Conservation (phyloP, 2,113 vertebrate species). For the Paedocypris sp. region DNA sequence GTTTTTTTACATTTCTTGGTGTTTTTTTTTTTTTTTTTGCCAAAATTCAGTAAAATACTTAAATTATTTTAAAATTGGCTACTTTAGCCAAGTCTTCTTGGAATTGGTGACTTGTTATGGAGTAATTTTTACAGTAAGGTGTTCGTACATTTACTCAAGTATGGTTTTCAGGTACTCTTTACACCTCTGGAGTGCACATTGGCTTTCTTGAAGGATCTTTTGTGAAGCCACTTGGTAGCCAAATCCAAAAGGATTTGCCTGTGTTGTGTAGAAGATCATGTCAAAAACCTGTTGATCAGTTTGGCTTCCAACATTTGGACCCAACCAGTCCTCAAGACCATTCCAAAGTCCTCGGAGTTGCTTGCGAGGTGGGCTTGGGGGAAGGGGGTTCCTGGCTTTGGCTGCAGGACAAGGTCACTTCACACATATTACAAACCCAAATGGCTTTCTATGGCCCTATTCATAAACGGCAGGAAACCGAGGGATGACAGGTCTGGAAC, state of each 20-base stretch:
- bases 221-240: slow-evolving; percentile 1
- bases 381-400: background rate
- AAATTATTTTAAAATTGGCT: no score
- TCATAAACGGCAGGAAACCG: slow-evolving; percentile 23
- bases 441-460: slow-evolving; percentile 42
- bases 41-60: no score
- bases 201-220: background rate
- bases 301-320: slow-evolving; percentile 7
- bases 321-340: slow-evolving; percentile 10
- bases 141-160: no score
- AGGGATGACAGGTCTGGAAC: slow-evolving; percentile 23
- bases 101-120: no score
- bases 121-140: no score
- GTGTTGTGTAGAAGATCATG: background rate
- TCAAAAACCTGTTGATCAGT: slow-evolving; percentile 4
- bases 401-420: slow-evolving; percentile 31
- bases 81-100: no score
- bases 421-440: slow-evolving; percentile 44
- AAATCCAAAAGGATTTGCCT: background rate
- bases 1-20: no score
- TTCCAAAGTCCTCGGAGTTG: slow-evolving; percentile 3
- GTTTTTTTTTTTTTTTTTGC: no score
- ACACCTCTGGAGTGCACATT: background rate
- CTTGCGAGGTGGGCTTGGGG: slow-evolving; percentile 5
- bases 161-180: no score